Conservation (phyloP, 2,888 invertebrate species). For the Drosophila neonasuta region DNA sequence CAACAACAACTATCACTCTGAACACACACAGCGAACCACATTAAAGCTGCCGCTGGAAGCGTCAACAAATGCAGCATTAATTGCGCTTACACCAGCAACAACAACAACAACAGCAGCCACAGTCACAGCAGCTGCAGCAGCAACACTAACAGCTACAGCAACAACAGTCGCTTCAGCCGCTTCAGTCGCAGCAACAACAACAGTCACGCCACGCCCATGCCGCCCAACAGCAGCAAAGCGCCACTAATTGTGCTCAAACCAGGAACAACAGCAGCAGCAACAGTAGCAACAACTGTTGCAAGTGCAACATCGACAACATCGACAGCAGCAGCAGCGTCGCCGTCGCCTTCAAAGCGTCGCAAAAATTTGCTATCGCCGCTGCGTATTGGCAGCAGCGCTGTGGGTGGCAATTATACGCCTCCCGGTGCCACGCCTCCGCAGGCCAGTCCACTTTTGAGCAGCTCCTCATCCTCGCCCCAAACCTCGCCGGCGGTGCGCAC, state of each 20-base stretch:
- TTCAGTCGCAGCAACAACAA: slow-evolving; percentile 54
- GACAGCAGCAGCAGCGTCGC: slow-evolving; percentile 24
- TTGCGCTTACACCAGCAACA: slow-evolving; percentile 58
- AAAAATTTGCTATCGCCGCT: slow-evolving; percentile 76
- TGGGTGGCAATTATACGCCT: slow-evolving; percentile 27
- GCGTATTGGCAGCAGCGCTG: slow-evolving; percentile 43
- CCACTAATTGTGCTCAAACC: slow-evolving; percentile 67
- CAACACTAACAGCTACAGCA: slow-evolving; percentile 56
- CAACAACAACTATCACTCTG: slow-evolving; percentile 31
- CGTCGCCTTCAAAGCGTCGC: slow-evolving; percentile 68
- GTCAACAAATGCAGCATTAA: slow-evolving; percentile 61
- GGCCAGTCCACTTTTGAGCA: slow-evolving; percentile 62
- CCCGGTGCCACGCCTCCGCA: slow-evolving; percentile 46
- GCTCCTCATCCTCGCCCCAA: slow-evolving; percentile 65
- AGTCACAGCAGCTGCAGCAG: slow-evolving; percentile 32
- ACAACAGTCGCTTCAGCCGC: slow-evolving; percentile 39
- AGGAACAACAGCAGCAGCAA: slow-evolving; percentile 55
- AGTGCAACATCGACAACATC: slow-evolving; percentile 9
- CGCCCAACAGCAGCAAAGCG: slow-evolving; percentile 60
- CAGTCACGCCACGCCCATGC: slow-evolving; percentile 77
- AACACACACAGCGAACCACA: slow-evolving; percentile 42
- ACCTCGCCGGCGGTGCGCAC: slow-evolving; percentile 84
- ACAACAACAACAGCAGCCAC: slow-evolving; percentile 25
- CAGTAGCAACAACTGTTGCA: slow-evolving; percentile 49
- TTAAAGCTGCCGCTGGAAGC: slow-evolving; percentile 50